Percentiles rank a stretch among this genome's conserved stretches.
Conservation (phyloP, 1,140 invertebrate genomes). For the Cotesia chilonis region DNA sequence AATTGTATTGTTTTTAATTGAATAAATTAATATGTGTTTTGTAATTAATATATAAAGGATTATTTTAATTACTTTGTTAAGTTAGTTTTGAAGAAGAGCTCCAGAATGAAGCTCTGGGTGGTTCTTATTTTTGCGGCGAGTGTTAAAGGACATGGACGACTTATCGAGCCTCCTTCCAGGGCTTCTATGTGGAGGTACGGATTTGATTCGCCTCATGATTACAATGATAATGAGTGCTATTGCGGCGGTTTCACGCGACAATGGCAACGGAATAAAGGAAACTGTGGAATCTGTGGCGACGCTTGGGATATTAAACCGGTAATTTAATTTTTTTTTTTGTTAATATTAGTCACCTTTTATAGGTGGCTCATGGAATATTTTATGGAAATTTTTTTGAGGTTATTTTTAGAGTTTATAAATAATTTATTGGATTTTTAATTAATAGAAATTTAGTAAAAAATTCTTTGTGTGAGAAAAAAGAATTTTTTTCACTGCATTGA, state of each 20-base stretch:
- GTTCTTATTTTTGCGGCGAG: slow-evolving; percentile 13
- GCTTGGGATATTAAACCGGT: slow-evolving; percentile 75
- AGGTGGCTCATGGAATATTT: no score
- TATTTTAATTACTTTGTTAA: no score
- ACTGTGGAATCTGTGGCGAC: slow-evolving; percentile 90
- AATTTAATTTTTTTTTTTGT: slow-evolving; percentile 31
- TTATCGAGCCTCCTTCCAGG: slow-evolving; percentile 85
- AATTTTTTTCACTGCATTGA: no score
- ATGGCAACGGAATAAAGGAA: slow-evolving; percentile 77
- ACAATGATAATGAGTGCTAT: slow-evolving; percentile 90
- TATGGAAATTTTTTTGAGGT: no score
- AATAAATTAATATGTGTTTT: slow-evolving; percentile 1
- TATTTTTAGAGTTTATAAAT: no score
- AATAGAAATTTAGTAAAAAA: no score
- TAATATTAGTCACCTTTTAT: slow-evolving; percentile 29
- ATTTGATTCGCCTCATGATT: slow-evolving; percentile 73
- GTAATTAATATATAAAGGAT: no score
- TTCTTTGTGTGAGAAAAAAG: no score
- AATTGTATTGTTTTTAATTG: neutral
- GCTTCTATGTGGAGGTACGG: slow-evolving; percentile 82
- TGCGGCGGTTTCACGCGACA: slow-evolving; percentile 87
- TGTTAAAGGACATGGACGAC: slow-evolving; percentile 73
- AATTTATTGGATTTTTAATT: no score
- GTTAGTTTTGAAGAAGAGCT: no score
- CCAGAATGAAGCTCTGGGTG: no score